phyloP scores from a whole-genome alignment of 2,797 vertebrate genomes.

The Taenioides sp. region DNA sequence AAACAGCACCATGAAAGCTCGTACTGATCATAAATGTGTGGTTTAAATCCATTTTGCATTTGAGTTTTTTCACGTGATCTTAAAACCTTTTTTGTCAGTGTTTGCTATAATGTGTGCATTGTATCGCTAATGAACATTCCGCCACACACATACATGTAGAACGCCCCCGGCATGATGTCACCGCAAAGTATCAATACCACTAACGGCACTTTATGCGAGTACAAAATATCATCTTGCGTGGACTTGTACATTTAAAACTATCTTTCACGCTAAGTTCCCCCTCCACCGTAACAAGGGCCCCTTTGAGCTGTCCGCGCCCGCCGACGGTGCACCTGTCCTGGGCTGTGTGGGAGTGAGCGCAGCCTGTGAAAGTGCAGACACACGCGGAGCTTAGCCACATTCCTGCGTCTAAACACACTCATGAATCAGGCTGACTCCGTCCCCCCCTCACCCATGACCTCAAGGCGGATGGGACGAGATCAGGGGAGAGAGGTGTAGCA shows the following conservation, averaged over 20 bases:
- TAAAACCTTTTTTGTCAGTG: too few species aligned
- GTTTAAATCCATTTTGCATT: too few species aligned
- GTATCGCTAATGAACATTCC: too few species aligned
- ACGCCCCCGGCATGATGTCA: too few species aligned
- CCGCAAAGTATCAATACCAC: too few species aligned
- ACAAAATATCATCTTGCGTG: neutral
- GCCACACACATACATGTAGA: too few species aligned
- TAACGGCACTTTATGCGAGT: neutral
- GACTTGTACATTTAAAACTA: neutral
- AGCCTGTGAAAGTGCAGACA: constrained; percentile 49
- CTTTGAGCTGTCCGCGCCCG: constrained; percentile 36
- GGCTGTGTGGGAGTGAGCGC: constrained; percentile 15
- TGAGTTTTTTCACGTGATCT: too few species aligned
- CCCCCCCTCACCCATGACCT: constrained; percentile 2
- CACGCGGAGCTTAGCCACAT: constrained; percentile 61
- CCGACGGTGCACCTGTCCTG: constrained; percentile 59
- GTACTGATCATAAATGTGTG: too few species aligned
- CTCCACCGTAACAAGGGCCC: constrained; percentile 39
- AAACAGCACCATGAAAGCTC: too few species aligned
- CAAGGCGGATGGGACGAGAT: constrained; percentile 19
- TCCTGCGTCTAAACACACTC: constrained; percentile 52
- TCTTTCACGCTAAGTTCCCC: neutral
- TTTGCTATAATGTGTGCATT: too few species aligned
- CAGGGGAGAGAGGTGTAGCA: constrained; percentile 34
- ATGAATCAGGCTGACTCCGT: constrained; percentile 56